Percentiles rank a stretch among this genome's conserved stretches.
Evolutionary conservation across 2,888 invertebrate genomes (phyloP).

Genomic region (Heliothis peltigera): DNA sequence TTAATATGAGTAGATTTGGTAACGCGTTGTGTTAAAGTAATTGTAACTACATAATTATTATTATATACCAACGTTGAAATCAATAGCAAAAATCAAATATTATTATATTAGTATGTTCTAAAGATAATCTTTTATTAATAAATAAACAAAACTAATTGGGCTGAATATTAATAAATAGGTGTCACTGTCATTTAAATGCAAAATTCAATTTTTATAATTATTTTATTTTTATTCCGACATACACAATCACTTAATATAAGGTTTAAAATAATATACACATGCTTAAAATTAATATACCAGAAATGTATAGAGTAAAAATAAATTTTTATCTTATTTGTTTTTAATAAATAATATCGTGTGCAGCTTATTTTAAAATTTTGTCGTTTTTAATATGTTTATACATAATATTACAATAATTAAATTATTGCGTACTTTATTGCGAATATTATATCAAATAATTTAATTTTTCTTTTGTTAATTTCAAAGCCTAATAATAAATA

Average conservation of each 20-base stretch:
- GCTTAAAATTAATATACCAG: constrained; percentile 28
- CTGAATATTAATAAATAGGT: constrained; percentile 37
- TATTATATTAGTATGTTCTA: constrained; percentile 35
- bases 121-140: constrained; percentile 12
- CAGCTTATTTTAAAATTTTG: constrained; percentile 1
- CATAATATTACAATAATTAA: neutral
- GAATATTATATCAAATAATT: neutral
- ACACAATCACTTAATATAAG: constrained; percentile 29
- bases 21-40: constrained; percentile 18
- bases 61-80: constrained; percentile 31
- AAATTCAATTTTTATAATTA: constrained; percentile 11
- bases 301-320: constrained; percentile 32
- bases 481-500: constrained; percentile 51
- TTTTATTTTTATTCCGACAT: neutral
- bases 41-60: no score
- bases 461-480: constrained; percentile 24
- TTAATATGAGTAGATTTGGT: constrained; percentile 21
- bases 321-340: neutral
- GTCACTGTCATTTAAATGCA: constrained; percentile 12
- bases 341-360: neutral
- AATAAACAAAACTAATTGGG: constrained; percentile 31
- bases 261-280: constrained; percentile 12
- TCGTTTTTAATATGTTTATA: neutral
- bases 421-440: neutral
- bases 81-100: constrained; percentile 33